A percentile compares a stretch with the other conserved stretches of the same genome.
These are phyloP conservation scores for Hydractinia echinata DNA, from an alignment of 30 jellyfish, hydroid and myxozoan species.

Conservation along the genomic window DNA sequence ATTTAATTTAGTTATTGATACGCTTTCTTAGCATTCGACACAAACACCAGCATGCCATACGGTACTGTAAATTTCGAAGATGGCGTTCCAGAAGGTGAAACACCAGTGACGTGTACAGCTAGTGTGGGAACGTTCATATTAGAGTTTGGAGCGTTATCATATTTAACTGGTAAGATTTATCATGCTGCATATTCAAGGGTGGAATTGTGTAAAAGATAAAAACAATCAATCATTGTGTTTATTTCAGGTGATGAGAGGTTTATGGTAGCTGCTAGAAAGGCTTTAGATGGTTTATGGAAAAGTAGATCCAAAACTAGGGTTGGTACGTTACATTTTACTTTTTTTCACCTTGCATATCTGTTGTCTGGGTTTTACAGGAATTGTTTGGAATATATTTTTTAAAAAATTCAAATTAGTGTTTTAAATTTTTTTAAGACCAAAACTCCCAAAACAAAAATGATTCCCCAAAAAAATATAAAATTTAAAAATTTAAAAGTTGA, in stretches of 20 bases:
- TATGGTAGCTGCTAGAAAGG: slow-evolving; percentile 67
- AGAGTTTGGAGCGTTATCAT: slow-evolving; percentile 74
- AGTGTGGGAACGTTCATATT: slow-evolving; percentile 78
- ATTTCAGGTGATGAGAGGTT: slow-evolving; percentile 72
- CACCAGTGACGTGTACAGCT: slow-evolving; percentile 92
- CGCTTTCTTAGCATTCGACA: slow-evolving; percentile 63
- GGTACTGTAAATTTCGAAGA: slow-evolving; percentile 77
- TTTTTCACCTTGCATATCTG: neutral
- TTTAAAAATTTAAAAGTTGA: too few relatives aligned
- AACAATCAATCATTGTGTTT: neutral
- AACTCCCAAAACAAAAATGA: neutral
- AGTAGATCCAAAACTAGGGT: slow-evolving; percentile 59
- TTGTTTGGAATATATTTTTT: neutral
- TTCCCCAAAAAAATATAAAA: too few relatives aligned
- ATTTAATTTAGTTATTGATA: neutral
- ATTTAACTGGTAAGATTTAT: slow-evolving; percentile 62
- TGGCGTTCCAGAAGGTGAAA: slow-evolving; percentile 96
- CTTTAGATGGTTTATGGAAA: slow-evolving; percentile 66
- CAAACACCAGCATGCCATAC: slow-evolving; percentile 84
- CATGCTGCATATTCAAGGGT: neutral
- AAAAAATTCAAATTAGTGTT: neutral
- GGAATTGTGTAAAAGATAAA: neutral
- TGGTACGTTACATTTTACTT: slow-evolving; percentile 32
- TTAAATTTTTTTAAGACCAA: neutral
- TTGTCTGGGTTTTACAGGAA: neutral